Conservation (phyloP, 2,113 vertebrate genomes). For the Andinoacara biseriatus region DNA sequence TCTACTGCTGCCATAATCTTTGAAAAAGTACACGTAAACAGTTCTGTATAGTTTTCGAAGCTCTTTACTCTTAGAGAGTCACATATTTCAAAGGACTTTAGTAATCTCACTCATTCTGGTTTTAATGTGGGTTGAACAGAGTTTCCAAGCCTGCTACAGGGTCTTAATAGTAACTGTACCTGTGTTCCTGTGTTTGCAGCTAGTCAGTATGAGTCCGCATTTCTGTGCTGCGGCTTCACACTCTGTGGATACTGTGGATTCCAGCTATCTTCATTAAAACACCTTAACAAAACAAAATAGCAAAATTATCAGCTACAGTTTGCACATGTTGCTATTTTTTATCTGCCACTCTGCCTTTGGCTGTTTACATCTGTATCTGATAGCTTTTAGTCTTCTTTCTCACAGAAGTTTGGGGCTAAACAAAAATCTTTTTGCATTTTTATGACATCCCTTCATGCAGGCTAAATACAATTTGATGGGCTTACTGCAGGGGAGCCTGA, state of each 20-base stretch:
- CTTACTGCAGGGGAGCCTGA: not conserved
- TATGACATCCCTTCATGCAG: too few species aligned
- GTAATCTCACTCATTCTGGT: not conserved
- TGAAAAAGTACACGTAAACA: not conserved
- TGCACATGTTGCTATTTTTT: not conserved
- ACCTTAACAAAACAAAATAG: not conserved
- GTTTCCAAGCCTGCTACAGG: not conserved
- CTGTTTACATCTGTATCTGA: not conserved
- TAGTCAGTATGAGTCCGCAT: not conserved
- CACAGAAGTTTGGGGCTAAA: not conserved
- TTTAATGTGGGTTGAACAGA: not conserved
- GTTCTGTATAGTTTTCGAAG: not conserved
- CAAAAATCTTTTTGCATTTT: too few species aligned
- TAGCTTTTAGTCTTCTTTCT: not conserved
- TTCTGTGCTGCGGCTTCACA: not conserved
- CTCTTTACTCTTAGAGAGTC: not conserved
- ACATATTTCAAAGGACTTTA: not conserved
- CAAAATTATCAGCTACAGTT: not conserved
- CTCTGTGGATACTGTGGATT: not conserved
- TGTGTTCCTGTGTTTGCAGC: not conserved
- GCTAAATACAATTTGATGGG: not conserved
- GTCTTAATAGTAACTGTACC: not conserved
- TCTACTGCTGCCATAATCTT: conserved; percentile 11
- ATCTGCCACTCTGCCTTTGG: not conserved
- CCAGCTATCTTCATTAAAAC: not conserved